Base-by-base conservation (phyloP, 2,888 invertebrate genomes). In the Agonopterix alstromeriana region DNA sequence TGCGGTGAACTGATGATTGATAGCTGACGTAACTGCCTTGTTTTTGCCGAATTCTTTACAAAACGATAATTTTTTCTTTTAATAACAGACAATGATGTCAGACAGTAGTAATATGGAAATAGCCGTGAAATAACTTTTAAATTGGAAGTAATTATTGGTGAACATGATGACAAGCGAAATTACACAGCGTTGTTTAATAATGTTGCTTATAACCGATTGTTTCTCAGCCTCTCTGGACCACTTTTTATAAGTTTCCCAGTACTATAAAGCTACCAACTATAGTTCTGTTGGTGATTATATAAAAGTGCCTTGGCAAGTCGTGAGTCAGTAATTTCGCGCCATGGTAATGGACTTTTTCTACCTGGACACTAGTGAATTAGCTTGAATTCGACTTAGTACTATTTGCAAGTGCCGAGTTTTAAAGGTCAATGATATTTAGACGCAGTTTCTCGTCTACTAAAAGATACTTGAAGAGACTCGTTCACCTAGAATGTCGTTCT, bases 351-450 rank as follows among this genome's bases (percentile, higher is more conserved):
- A 42, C 42, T 48, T 51, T 51, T 51, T 51, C 51, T 51, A 51
- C 48, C 46, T 47, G 42, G 46, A 43, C 41, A 46, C 46, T 40
- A 38, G 48, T 43, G 42, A 48, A 51, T 47, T 46, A 48, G 10
- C 42, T 48, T 11, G 48, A 41, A 45, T 9, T 46, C 35, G 17
- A 36, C 42, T 35, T 44, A 38, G 45, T 11, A 44, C 8, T 43
- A n/a, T 45, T 44, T 41, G 48, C 41, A 17, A 8, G 10, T 42
- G 45, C 40, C 47, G 43, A 38, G 56, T 61, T 72, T 74, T 70
- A 61, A 71, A 73, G 77, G 79, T 77, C 73, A 79, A 73, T 68
- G 71, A 64, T 70, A 70, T 72, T 70, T 59, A 27, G 27, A 27
- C 53, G 55, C 63, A 67, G 65, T 69, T 72, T 69, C 70, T 65